phyloP scores from a whole-genome alignment of 2,113 vertebrate genomes.

The Pitta sordida region DNA sequence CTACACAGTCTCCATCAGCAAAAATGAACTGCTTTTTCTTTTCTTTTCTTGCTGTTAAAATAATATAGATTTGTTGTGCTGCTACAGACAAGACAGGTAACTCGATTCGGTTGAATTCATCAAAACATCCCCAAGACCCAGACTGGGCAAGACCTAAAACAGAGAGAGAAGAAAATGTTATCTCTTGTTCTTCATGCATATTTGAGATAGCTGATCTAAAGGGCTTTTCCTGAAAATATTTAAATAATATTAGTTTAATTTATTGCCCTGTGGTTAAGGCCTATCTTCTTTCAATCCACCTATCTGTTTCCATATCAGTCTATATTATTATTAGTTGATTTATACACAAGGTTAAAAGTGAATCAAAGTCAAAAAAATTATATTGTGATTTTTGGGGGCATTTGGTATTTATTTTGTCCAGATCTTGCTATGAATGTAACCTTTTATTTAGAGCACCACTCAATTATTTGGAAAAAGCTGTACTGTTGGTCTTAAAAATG shows the following conservation, averaged over 20 bases:
- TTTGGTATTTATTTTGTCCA: not conserved
- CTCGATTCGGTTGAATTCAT: conserved; percentile 92
- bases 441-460: not conserved
- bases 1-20: conserved; percentile 86
- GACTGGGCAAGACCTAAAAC: conserved; percentile 87
- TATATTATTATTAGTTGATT: not conserved
- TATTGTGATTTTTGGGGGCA: not conserved
- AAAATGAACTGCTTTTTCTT: conserved; percentile 86
- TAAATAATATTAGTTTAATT: not conserved
- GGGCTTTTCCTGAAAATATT: not conserved
- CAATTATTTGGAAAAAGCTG: not conserved
- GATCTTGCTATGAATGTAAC: not conserved
- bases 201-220: not conserved
- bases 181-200: not conserved
- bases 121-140: conserved; percentile 92
- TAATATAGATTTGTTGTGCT: conserved; percentile 89
- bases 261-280: not conserved
- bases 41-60: conserved; percentile 88
- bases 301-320: not conserved
- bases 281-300: not conserved
- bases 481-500: not conserved
- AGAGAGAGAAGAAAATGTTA: not conserved
- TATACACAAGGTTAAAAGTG: not conserved
- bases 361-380: not conserved
- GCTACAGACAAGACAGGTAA: conserved; percentile 89